These are phyloP conservation scores for Hestina assimilis DNA, from an alignment of 1,140 invertebrate species.

Conservation along the genomic window DNA sequence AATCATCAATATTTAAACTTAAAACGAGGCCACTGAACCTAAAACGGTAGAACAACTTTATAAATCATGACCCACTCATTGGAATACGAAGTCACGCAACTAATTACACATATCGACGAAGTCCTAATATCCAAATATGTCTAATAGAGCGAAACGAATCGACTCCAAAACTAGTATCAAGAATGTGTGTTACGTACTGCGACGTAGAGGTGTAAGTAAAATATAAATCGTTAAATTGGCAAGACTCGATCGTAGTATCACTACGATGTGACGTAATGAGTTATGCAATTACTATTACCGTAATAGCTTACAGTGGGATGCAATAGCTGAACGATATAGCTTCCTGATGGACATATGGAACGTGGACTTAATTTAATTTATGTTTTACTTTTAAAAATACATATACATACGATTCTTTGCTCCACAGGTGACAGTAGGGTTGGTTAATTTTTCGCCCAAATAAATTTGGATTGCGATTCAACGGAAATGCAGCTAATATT, in stretches of 20 bases:
- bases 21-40: no score
- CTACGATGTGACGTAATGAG: conserved; percentile 8
- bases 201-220: conserved; percentile 3
- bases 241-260: conserved; percentile 20
- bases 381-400: not conserved
- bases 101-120: not conserved
- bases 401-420: no score
- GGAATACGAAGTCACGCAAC: not conserved
- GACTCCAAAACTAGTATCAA: not conserved
- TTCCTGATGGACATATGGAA: conserved; percentile 10
- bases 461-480: no score
- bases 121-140: not conserved
- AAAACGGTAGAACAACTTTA: no score
- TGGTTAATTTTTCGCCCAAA: no score
- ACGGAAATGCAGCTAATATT: no score
- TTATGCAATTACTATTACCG: conserved; percentile 18
- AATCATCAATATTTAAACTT: no score
- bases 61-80: no score
- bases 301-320: conserved; percentile 21
- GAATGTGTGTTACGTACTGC: conserved; percentile 19
- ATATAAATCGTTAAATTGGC: conserved; percentile 12
- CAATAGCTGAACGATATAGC: conserved; percentile 16
- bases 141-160: conserved; percentile 1
- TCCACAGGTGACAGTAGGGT: no score
- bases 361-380: not conserved